Conservation (phyloP, 2,888 invertebrate genomes). For the Scrobipalpa costella region DNA sequence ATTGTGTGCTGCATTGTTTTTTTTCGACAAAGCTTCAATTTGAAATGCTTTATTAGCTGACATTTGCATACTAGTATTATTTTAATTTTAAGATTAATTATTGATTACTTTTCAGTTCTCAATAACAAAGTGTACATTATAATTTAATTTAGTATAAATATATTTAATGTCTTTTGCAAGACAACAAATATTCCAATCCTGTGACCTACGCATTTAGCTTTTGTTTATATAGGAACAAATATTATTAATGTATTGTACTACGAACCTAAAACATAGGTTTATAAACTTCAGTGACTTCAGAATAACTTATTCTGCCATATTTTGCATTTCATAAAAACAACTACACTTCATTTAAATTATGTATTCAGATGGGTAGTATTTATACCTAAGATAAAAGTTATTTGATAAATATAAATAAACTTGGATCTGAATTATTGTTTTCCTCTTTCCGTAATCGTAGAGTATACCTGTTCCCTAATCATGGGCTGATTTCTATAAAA, state of each 20-base stretch:
- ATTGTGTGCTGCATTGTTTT: conserved; percentile 16
- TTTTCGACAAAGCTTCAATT: conserved; percentile 12
- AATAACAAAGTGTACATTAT: conserved; percentile 15
- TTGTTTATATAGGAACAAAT: neutral
- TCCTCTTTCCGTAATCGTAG: too few relatives aligned
- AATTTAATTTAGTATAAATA: conserved; percentile 1
- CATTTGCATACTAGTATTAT: conserved; percentile 13
- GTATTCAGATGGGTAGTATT: too few relatives aligned
- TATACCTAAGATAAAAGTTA: too few relatives aligned
- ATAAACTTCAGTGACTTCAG: too few relatives aligned
- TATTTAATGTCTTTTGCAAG: conserved; percentile 13
- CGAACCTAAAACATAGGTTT: neutral
- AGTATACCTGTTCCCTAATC: too few relatives aligned
- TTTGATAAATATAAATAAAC: too few relatives aligned
- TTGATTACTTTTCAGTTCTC: neutral
- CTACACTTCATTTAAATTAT: too few relatives aligned
- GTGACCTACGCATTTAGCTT: conserved; percentile 21
- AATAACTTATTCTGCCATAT: neutral
- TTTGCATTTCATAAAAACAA: neutral
- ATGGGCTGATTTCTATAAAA: too few relatives aligned
- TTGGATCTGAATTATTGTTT: too few relatives aligned
- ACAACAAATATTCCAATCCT: conserved; percentile 21
- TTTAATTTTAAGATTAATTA: conserved; percentile 13
- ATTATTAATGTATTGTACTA: neutral
- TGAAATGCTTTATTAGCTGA: conserved; percentile 15